phyloP scores from a whole-genome alignment of 2,113 vertebrate genomes.

The Leptosomus discolor region DNA sequence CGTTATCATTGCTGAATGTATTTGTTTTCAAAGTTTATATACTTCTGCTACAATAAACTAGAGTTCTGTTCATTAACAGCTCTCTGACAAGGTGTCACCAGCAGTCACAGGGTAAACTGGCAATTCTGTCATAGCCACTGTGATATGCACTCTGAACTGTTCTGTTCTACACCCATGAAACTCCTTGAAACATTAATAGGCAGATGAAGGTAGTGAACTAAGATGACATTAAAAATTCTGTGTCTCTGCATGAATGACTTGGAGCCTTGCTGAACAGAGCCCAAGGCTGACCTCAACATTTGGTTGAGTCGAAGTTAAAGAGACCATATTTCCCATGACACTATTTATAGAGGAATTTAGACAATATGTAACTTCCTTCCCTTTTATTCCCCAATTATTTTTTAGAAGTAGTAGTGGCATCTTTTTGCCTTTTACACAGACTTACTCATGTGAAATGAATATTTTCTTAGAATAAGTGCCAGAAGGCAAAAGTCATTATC shows the following conservation, averaged over 20 bases:
- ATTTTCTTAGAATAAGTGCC: not conserved
- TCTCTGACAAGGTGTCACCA: not conserved
- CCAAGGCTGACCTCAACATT: not conserved
- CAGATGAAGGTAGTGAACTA: not conserved
- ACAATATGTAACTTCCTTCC: not conserved
- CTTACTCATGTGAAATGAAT: not conserved
- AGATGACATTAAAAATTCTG: not conserved
- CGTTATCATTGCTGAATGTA: accelerated
- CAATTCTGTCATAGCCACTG: not conserved
- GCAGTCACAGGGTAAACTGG: not conserved
- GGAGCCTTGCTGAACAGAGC: not conserved
- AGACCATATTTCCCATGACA: not conserved
- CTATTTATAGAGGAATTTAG: not conserved
- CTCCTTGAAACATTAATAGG: accelerated
- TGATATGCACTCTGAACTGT: accelerated
- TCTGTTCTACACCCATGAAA: not conserved
- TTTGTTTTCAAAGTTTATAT: not conserved
- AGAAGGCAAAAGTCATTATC: not conserved
- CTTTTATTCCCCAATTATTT: not conserved
- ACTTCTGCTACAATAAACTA: accelerated
- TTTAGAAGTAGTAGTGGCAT: not conserved
- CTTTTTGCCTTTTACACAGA: not conserved
- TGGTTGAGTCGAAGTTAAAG: not conserved
- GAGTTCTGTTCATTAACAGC: not conserved
- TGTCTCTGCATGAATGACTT: not conserved